Percentiles rank a stretch among this genome's conserved stretches.
phyloP scores from a whole-genome alignment of 2,888 invertebrate species.

The Cataglyphis rosenhaueri region DNA sequence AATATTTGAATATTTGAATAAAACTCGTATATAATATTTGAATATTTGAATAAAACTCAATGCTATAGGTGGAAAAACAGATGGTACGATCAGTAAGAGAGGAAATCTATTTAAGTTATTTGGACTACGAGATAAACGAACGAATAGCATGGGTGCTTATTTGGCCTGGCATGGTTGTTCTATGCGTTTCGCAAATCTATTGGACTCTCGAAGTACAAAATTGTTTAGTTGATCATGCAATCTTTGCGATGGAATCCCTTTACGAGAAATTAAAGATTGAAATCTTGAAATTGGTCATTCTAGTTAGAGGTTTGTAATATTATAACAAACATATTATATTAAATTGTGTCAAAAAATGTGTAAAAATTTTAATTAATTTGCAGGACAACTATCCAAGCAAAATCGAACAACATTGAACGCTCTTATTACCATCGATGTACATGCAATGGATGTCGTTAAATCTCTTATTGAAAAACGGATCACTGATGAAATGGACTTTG shows the following conservation, averaged over 20 bases:
- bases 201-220: constrained; percentile 94
- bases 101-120: constrained; percentile 89
- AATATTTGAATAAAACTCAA: background rate
- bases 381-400: constrained; percentile 90
- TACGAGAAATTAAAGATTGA: constrained; percentile 87
- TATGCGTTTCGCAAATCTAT: constrained; percentile 92
- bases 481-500: constrained; percentile 91
- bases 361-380: constrained; percentile 58
- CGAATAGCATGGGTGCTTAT: constrained; percentile 90
- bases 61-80: constrained; percentile 90
- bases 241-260: constrained; percentile 87
- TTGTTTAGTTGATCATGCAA: constrained; percentile 88
- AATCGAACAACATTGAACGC: constrained; percentile 92
- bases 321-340: background rate
- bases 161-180: constrained; percentile 94
- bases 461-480: constrained; percentile 89
- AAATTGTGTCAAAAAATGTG: background rate
- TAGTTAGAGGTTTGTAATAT: constrained; percentile 87
- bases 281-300: constrained; percentile 90
- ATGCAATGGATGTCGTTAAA: constrained; percentile 93
- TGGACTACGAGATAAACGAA: constrained; percentile 87
- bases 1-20: background rate
- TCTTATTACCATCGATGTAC: constrained; percentile 94
- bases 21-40: no score
- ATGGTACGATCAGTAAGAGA: constrained; percentile 91